Evolutionary conservation across 2,113 vertebrate genomes (phyloP).

Genomic region (Pluvialis apricaria): DNA sequence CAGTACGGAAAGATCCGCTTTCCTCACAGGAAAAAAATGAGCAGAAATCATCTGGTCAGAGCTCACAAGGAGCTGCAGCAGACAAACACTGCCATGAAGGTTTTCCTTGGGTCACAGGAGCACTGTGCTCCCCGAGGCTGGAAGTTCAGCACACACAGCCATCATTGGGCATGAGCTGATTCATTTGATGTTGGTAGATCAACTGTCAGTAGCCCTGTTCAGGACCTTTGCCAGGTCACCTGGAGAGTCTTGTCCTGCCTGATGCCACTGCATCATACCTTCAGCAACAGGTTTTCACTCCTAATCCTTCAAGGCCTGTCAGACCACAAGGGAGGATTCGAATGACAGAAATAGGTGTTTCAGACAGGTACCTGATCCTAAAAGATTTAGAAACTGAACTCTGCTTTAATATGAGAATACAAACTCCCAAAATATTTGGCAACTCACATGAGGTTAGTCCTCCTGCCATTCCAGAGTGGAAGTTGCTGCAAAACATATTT

Average conservation of each 20-base stretch:
- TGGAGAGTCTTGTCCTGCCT: neutral
- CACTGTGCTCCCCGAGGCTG: neutral
- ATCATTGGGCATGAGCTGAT: neutral
- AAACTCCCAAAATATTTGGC: neutral
- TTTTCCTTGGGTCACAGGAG: neutral
- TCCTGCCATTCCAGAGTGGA: neutral
- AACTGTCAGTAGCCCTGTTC: neutral
- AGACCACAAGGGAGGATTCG: neutral
- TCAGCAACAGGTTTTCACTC: neutral
- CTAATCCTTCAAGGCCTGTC: neutral
- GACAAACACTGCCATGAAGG: accelerated
- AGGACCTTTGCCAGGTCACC: neutral
- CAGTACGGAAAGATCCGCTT: neutral
- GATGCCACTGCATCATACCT: neutral
- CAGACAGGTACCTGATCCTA: neutral
- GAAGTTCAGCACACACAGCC: neutral
- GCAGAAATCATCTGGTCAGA: neutral
- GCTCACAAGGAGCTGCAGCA: neutral
- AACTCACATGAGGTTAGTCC: neutral
- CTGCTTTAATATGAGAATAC: neutral
- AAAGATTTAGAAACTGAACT: neutral
- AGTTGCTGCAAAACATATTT: neutral
- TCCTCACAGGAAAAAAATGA: neutral
- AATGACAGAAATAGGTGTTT: neutral
- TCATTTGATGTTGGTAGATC: neutral